A percentile compares a stretch with the other conserved stretches of the same genome.
These are phyloP conservation scores for Panorpa germanica DNA, from an alignment of 2,888 invertebrate genomes.

Conservation along the genomic window DNA sequence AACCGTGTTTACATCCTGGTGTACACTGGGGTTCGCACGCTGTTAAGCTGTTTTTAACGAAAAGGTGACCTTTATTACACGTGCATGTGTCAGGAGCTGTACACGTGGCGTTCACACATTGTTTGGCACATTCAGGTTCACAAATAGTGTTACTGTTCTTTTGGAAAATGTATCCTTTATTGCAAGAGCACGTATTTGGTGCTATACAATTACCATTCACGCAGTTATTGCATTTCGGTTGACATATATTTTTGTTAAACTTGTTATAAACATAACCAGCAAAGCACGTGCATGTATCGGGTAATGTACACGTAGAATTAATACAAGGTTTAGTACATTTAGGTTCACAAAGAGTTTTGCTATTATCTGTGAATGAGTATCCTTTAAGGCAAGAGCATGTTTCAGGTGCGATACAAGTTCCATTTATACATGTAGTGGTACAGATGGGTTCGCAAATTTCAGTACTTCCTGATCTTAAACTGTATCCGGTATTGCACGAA, in stretches of 20 bases:
- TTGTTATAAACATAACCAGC: conserved; percentile 11
- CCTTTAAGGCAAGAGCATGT: conserved; percentile 13
- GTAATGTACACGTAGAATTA: conserved; percentile 12
- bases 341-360: conserved; percentile 10
- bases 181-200: conserved; percentile 13
- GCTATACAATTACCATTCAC: conserved; percentile 14
- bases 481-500: conserved; percentile 14
- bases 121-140: conserved; percentile 21
- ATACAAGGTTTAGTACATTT: conserved; percentile 10
- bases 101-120: no score
- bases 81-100: no score
- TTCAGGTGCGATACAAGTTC: conserved; percentile 11
- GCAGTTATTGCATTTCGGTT: conserved; percentile 15
- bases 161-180: conserved; percentile 12
- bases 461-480: neutral
- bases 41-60: no score
- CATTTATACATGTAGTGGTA: conserved; percentile 25
- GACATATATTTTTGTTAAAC: conserved; percentile 12
- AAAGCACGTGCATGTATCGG: conserved; percentile 14
- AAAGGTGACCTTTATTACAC: no score
- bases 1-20: conserved; percentile 14
- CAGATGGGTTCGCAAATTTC: conserved; percentile 25
- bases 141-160: conserved; percentile 9
- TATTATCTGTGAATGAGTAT: conserved; percentile 7
- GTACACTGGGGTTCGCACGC: conserved; percentile 15